These are phyloP conservation scores for Pelochelys cantorii DNA, from an alignment of 2,797 vertebrate genomes.

Conservation along the genomic window DNA sequence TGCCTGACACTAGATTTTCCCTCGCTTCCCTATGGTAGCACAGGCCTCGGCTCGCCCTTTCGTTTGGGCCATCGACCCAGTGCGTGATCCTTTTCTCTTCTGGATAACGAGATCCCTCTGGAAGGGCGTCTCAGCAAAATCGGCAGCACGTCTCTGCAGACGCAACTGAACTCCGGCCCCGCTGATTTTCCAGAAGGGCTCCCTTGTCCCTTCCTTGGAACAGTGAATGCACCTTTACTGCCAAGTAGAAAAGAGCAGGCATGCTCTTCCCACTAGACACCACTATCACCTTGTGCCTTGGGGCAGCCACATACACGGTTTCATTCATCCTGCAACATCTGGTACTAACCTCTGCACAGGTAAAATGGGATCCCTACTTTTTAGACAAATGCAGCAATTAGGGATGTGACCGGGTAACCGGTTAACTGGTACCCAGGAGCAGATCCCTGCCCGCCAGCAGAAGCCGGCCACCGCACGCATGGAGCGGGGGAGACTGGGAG, in stretches of 20 bases:
- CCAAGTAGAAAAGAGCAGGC: neutral
- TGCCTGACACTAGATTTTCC: neutral
- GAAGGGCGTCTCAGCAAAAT: neutral
- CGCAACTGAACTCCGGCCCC: neutral
- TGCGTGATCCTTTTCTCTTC: too few relatives aligned
- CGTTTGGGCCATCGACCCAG: neutral
- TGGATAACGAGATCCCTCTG: neutral
- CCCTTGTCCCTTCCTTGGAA: neutral
- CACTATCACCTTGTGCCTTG: neutral
- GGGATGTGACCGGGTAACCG: too few relatives aligned
- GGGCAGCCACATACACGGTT: neutral
- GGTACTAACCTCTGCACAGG: neutral
- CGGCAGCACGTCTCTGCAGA: neutral
- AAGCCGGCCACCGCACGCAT: too few relatives aligned
- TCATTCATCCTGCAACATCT: neutral
- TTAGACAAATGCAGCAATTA: slow-evolving; percentile 27
- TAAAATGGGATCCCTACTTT: slow-evolving; percentile 50
- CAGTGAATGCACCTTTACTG: neutral
- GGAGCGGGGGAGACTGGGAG: too few relatives aligned
- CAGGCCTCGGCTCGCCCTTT: neutral
- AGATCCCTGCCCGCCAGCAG: too few relatives aligned
- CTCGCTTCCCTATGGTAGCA: neutral
- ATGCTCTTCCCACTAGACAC: neutral
- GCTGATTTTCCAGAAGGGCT: neutral
- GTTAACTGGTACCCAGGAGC: too few relatives aligned